Base-by-base conservation (phyloP, 2,888 invertebrate genomes). In the Apotomis betuletana region DNA sequence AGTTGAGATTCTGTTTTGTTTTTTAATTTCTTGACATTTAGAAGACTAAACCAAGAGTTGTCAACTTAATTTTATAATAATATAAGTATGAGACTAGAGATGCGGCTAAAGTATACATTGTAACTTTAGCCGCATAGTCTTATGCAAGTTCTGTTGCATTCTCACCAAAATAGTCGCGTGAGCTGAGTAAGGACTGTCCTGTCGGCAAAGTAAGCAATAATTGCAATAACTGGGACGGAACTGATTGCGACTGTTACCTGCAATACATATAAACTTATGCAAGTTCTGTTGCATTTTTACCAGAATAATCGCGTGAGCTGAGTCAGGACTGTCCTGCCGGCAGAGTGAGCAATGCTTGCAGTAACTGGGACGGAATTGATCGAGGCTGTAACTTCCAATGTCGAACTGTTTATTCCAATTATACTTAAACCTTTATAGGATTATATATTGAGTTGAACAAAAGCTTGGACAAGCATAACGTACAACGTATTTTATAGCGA, bases 281-380 rank as follows among this genome's bases (percentile, higher is more conserved):
- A 10, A 55, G 69, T 57, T 61, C 9, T 6, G 10, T 9, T 1
- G 10, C 8, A 13, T 54, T 68, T 36, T 36, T 55, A 41, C n/a
- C 51, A 62, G 71, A 67, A 71, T 71, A 67, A 27, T 57, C 61
- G 15, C 6, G 10, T 9, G 38, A 41, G 51, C 69, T 62, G 62
- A 73, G 57, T 73, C 69, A 69, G 74, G 71, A 62, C 72, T 67
- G 69, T 74, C 65, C 74, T 58, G 65, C 54, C 57, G 13, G 71
- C 55, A 46, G 46, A 71, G 67, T 58, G 71, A 62, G 71, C 67
- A 57, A 67, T 58, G 67, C 49, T n/a, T 60, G 52, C 55, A 44
- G 67, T 55, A 67, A 67, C 71, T 71, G 67, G 67, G 55, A 62
- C 57, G 71, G 61, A 71, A 71, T 71, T 67, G 71, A 67, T 67